Evolutionary conservation across 2,888 invertebrate species (phyloP), one percentile per base, ranked within the genome.

Genomic region (Sympetrum striolatum): DNA sequence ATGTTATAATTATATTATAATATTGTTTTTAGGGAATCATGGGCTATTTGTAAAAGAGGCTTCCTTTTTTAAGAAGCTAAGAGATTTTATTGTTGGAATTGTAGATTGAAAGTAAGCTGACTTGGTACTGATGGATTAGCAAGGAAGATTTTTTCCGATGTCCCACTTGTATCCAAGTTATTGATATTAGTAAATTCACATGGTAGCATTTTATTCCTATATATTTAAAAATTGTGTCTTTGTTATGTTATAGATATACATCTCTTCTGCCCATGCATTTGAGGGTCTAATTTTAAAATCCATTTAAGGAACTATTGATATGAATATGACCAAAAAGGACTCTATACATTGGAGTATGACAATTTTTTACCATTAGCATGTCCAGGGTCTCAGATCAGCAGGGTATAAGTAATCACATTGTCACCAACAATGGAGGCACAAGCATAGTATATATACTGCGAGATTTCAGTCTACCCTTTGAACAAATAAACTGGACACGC

Each of bases 21-120:
- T 86, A 86, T 86, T 86, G 86, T 86, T 86, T n/a, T 86, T 86
- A 86, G 58, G 73, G 60, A 82, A 64, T 86, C 37, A 60, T 60
- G 60, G 86, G 86, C 60, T 86, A 35, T 60, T 60, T 86, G 39
- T 86, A 60, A 39, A 37, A 60, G 86, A 60, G 39, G 60, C 86
- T 86, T 86, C 86, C 35, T 31, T 86, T 86, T 86, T 82, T 86
- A 35, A 60, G 60, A 86, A 60, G 60, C 86, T 58, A 4, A 82
- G 35, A 53, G 60, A 80, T 44, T 86, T 60, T 86, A 64, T 86
- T 86, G 86, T 86, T 86, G 86, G 86, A 86, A 31, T 86, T 58
- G 60, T 64, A 64, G 86, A 86, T 60, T 53, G 60, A 58, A 15
- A 86, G 58, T 86, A 60, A 37, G 35, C 37, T 86, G 18, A 60